A percentile compares a stretch with the other conserved stretches of the same genome.
Evolutionary conservation across 2,888 invertebrate species (phyloP).

Genomic region (Noctua pronuba): DNA sequence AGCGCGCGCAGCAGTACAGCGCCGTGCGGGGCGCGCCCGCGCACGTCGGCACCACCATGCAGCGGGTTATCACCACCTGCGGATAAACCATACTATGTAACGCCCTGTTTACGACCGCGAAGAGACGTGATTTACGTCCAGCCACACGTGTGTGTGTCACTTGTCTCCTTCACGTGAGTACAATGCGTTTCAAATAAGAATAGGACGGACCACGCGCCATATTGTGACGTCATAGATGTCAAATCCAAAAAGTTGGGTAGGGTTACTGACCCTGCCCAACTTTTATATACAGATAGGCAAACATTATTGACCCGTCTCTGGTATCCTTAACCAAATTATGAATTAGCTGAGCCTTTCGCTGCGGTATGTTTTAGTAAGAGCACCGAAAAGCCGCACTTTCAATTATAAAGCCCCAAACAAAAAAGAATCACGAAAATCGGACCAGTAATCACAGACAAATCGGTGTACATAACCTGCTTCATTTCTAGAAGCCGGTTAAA

Average conservation of each 20-base stretch:
- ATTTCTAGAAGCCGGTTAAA: no score
- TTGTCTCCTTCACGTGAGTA: not conserved
- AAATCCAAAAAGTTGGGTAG: no score
- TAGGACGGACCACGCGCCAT: not conserved
- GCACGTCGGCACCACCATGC: constrained; percentile 83
- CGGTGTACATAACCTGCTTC: no score
- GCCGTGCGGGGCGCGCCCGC: constrained; percentile 73
- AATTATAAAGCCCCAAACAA: not conserved
- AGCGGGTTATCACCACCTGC: constrained; percentile 86
- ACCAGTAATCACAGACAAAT: no score
- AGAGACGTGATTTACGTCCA: not conserved
- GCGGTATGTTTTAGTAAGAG: no score
- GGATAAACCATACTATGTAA: not conserved
- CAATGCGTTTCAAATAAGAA: not conserved
- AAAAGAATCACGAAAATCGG: not conserved
- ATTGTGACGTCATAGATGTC: no score
- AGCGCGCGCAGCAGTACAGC: constrained; percentile 80
- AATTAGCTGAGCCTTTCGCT: no score
- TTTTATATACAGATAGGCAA: no score
- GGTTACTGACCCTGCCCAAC: no score
- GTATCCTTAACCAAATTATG: no score
- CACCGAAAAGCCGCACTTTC: no score
- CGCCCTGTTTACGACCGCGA: not conserved
- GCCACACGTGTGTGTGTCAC: not conserved
- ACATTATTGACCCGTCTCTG: no score